Base-by-base conservation (phyloP, 2,113 vertebrate genomes). In the Perognathus longimembris region DNA sequence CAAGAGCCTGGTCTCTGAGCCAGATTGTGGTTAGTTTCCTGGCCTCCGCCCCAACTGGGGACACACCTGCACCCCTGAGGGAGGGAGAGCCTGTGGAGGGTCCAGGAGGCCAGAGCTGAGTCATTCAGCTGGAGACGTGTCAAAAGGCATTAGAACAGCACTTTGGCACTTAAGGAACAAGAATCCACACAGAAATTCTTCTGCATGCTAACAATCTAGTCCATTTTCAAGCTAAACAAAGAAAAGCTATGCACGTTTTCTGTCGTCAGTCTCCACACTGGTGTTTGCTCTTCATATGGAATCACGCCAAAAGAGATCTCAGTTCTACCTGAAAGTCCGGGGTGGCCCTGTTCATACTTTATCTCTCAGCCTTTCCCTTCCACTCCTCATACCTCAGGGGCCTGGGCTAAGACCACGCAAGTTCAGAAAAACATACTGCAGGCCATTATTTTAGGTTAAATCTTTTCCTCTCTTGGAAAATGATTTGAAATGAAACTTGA, bases 21-120 rank as follows among this genome's bases (percentile, higher is more conserved):
- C 97, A 97, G 91, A 92, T 86, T 85, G 96, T 50, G 93, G 96
- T 97, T 96, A 95, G 96, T 96, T 98, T 97, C 95, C 96, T 98
- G 97, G 96, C 97, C 95, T 93, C 34, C 3, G 0, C 93, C 76
- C 61, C 89, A 97, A 88, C 90, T 76, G 92, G 95, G 95, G 94
- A 94, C 96, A 96, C 84, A 92, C 97, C 96, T 96, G 96, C 96
- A 96, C 87, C 83, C 92, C 7, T 97, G 97, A 96, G 94, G 69
- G 91, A 95, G 74, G 89, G 88, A 96, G 26, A 95, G 93, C 82
- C 95, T 86, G 92, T 10, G 88, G 90, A 95, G 93, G 85, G 94
- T 93, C 94, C 77, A 0, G 3, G 88, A 83, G 94, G 85, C 95
- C 63, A 77, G 90, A 45, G 69, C 70, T 97, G 96, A 97, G 92